Evolutionary conservation across 2,113 vertebrate species (phyloP), one percentile per base, ranked within the genome.

Genomic region (Atherinomorus stipes): DNA sequence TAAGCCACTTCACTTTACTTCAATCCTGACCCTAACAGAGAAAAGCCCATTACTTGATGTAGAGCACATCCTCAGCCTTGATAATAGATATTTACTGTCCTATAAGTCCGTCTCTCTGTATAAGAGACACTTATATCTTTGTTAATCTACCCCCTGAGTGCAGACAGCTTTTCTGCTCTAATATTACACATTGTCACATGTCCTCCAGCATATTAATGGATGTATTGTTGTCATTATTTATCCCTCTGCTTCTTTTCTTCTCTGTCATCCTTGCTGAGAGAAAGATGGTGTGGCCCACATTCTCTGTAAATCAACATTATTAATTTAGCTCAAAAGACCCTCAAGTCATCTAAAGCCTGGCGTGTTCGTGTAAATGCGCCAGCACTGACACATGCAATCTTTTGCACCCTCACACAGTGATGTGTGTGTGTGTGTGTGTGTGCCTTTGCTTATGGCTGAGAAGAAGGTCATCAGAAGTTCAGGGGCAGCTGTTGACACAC

Each of bases 281-380:
- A 21, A 47, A 75, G 40, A 63, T 34, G 56, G 23, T 56, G 64
- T 88, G 83, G 38, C 72, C 74, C 74, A 81, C 40, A 86, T 88
- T 85, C 53, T 71, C 51, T 51, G 26, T 71, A 78, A 64, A 78
- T 64, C 21, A 1, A 65, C 62, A 76, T 81, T 68, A 81, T 86
- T 89, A 86, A 83, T 90, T 90, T 62, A 86, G 18, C 25, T 77
- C 53, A 54, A 85, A 66, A 71, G 56, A 44, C 61, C 64, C 66
- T 65, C 42, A 52, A 79, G 59, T 65, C 51, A 45, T 78, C 58
- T 54, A 8, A 31, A 49, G 11, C n/a, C 65, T 0, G 31, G 31
- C 31, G 49, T 74, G 51, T 31, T 34, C 54, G 58, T 52, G 23
- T 67, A 37, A 16, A 37, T 71, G 75, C 22, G 12, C 37, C 4